These are phyloP conservation scores for Zalophus californianus DNA, from an alignment of 2,797 vertebrate genomes.

Conservation along the genomic window DNA sequence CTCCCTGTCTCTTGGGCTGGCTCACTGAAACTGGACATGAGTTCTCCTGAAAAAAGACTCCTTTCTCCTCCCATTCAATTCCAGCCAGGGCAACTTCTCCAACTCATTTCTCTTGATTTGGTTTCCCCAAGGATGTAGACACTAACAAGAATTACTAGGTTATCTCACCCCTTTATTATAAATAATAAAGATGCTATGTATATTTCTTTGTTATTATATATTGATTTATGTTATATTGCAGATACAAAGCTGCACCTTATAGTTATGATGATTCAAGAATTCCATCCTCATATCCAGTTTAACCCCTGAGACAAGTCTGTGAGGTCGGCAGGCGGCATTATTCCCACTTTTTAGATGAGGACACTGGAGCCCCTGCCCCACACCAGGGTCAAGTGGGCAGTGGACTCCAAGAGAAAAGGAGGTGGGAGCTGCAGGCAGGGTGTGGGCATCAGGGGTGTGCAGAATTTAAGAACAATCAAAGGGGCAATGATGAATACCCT, in stretches of 20 bases:
- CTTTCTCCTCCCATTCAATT: background rate
- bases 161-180: background rate
- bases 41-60: background rate
- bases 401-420: background rate
- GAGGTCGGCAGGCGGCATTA: background rate
- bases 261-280: background rate
- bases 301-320: background rate
- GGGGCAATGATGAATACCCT: background rate
- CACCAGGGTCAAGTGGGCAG: background rate
- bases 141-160: background rate
- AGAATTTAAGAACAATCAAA: background rate
- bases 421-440: background rate
- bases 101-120: background rate
- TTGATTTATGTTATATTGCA: background rate
- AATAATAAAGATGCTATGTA: background rate
- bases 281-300: background rate
- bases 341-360: background rate
- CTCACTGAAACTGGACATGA: no score
- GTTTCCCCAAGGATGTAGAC: background rate
- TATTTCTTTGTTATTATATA: background rate
- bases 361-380: background rate
- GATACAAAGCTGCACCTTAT: background rate
- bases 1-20: background rate
- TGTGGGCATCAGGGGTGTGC: accelerated
- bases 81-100: background rate